Conservation (phyloP, 1,140 invertebrate genomes). For the Neodiprion fabricii region DNA sequence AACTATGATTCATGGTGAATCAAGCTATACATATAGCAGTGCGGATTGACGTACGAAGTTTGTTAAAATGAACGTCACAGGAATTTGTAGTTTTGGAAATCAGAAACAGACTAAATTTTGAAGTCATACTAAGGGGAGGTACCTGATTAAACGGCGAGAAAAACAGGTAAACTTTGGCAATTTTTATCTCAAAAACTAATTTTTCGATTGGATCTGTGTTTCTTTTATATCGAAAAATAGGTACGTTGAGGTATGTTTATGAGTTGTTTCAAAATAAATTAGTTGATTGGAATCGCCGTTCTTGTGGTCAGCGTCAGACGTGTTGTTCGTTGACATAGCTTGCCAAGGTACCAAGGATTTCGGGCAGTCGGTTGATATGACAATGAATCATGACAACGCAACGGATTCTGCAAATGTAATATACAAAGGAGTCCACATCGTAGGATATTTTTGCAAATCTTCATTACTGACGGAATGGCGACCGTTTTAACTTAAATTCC, state of each 20-base stretch:
- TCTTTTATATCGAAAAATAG: background rate
- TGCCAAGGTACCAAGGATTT: conserved; percentile 15
- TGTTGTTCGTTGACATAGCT: background rate
- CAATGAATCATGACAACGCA: background rate
- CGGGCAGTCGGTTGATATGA: conserved; percentile 8
- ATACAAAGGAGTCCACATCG: background rate
- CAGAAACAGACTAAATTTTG: no score
- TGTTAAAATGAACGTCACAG: no score
- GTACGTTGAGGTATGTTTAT: conserved; percentile 13
- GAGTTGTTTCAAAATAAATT: conserved; percentile 9
- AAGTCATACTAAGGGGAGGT: no score
- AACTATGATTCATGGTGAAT: no score
- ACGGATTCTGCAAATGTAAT: conserved; percentile 17
- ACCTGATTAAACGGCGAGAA: background rate
- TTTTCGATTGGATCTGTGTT: conserved; percentile 9
- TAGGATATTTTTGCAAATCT: no score
- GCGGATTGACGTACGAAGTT: no score
- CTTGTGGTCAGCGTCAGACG: conserved; percentile 15
- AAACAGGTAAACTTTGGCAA: conserved; percentile 15
- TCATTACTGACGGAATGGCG: no score
- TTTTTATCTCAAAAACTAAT: conserved; percentile 14
- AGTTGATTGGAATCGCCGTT: conserved; percentile 8
- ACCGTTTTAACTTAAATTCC: no score
- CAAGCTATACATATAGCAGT: no score
- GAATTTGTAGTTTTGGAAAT: no score